A percentile compares a stretch with the other conserved stretches of the same genome.
These are phyloP conservation scores for Athalia cordata DNA, from an alignment of 2,888 invertebrate species.

Conservation along the genomic window DNA sequence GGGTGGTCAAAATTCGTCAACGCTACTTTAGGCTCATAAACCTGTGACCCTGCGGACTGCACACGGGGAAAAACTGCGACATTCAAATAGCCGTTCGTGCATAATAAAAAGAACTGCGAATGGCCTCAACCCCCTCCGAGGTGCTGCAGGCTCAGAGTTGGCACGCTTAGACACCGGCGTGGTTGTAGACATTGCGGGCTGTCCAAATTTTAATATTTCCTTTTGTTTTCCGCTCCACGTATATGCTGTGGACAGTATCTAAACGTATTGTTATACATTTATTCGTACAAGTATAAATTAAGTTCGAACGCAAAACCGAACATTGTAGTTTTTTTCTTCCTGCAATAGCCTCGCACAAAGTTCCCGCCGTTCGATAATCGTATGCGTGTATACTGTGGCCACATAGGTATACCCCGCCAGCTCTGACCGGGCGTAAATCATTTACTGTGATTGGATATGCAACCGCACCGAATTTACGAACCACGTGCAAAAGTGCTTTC, in stretches of 20 bases:
- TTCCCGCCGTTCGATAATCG: constrained; percentile 6
- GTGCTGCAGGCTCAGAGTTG: too few relatives aligned
- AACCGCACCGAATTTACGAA: constrained; percentile 46
- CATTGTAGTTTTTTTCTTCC: constrained; percentile 20
- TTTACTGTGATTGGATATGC: constrained; percentile 47
- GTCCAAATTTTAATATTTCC: too few relatives aligned
- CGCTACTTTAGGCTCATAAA: constrained; percentile 25
- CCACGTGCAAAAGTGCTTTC: constrained; percentile 37
- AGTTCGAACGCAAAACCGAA: too few relatives aligned
- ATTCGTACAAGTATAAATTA: too few relatives aligned
- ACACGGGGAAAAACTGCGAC: constrained; percentile 37
- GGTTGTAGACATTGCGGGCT: too few relatives aligned
- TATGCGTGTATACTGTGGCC: neutral
- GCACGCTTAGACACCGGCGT: too few relatives aligned
- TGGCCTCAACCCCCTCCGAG: too few relatives aligned
- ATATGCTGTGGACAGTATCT: too few relatives aligned
- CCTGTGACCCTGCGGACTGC: constrained; percentile 20
- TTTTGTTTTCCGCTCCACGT: too few relatives aligned
- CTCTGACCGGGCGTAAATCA: constrained; percentile 44
- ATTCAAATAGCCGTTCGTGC: constrained; percentile 7
- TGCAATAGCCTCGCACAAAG: constrained; percentile 27
- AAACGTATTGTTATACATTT: too few relatives aligned
- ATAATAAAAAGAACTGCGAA: too few relatives aligned
- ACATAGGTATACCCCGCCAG: neutral
- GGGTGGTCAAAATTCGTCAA: constrained; percentile 45